Percentiles rank a stretch among this genome's conserved stretches.
Conservation (phyloP, 2,797 vertebrate species). For the Phoebastria nigripes region DNA sequence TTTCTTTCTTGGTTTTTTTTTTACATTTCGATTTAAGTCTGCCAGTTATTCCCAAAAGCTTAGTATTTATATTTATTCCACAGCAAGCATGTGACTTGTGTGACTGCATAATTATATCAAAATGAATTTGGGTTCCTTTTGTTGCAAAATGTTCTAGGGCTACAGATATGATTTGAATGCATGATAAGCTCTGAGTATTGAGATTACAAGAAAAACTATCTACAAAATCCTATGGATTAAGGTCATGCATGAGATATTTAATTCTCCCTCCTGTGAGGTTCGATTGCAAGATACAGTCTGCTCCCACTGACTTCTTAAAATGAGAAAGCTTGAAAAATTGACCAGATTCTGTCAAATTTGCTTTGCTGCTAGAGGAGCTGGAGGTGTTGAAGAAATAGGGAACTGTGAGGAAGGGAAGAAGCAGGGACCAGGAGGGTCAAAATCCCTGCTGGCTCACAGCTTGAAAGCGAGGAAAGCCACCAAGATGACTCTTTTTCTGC, state of each 20-base stretch:
- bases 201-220: slow-evolving; percentile 32
- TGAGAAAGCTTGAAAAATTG: slow-evolving; percentile 30
- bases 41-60: background rate
- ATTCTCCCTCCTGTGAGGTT: slow-evolving; percentile 32
- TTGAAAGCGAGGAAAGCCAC: background rate
- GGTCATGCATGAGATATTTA: slow-evolving; percentile 31
- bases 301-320: slow-evolving; percentile 33
- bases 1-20: background rate
- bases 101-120: slow-evolving; percentile 16
- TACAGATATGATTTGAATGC: background rate
- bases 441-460: slow-evolving; percentile 36
- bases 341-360: slow-evolving; percentile 23
- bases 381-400: background rate
- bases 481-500: background rate
- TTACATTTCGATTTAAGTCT: background rate
- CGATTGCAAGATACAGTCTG: background rate
- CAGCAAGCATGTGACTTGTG: background rate
- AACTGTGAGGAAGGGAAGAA: slow-evolving; percentile 12
- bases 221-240: slow-evolving; percentile 30
- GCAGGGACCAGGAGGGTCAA: background rate
- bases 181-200: background rate
- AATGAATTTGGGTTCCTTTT: slow-evolving; percentile 17
- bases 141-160: slow-evolving; percentile 10
- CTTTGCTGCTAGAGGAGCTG: background rate
- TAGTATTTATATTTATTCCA: slow-evolving; percentile 39